Percentiles rank a stretch among this genome's conserved stretches.
Evolutionary conservation across 2,888 invertebrate species (phyloP).

Genomic region (Hydraecia micacea): DNA sequence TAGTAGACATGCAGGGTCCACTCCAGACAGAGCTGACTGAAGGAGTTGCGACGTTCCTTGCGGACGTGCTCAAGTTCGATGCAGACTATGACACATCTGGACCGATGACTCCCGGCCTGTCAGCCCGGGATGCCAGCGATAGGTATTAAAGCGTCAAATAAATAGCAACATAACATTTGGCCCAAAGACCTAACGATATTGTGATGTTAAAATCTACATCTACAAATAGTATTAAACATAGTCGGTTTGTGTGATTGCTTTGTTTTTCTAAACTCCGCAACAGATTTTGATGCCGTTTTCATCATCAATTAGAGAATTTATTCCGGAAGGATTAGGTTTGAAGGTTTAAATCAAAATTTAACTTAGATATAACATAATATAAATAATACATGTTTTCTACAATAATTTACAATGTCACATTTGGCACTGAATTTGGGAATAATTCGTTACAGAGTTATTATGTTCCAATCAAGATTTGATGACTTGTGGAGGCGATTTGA

Average conservation of each 20-base stretch:
- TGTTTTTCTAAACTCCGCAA: not conserved
- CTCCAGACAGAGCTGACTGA: slow-evolving; percentile 93
- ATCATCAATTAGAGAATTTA: not conserved
- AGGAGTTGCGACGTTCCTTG: slow-evolving; percentile 92
- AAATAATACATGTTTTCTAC: not conserved
- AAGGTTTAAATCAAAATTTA: not conserved
- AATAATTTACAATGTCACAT: not conserved
- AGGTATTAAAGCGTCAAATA: slow-evolving; percentile 81
- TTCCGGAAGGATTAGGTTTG: not conserved
- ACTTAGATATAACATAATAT: too few relatives aligned
- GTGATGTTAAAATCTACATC: not conserved
- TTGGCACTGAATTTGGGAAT: not conserved
- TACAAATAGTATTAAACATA: not conserved
- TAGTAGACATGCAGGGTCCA: slow-evolving; percentile 93
- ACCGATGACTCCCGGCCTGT: slow-evolving; percentile 95
- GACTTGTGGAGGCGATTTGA: slow-evolving; percentile 95
- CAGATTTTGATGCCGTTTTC: not conserved
- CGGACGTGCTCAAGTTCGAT: slow-evolving; percentile 93
- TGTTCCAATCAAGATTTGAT: slow-evolving; percentile 95
- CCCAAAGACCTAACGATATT: not conserved
- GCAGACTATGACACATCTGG: slow-evolving; percentile 93
- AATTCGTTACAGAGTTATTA: slow-evolving; percentile 88
- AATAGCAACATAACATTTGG: not conserved
- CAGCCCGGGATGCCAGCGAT: slow-evolving; percentile 97
- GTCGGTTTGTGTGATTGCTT: too few relatives aligned